phyloP scores from a whole-genome alignment of 2,888 invertebrate genomes.

The Volucella zonaria region DNA sequence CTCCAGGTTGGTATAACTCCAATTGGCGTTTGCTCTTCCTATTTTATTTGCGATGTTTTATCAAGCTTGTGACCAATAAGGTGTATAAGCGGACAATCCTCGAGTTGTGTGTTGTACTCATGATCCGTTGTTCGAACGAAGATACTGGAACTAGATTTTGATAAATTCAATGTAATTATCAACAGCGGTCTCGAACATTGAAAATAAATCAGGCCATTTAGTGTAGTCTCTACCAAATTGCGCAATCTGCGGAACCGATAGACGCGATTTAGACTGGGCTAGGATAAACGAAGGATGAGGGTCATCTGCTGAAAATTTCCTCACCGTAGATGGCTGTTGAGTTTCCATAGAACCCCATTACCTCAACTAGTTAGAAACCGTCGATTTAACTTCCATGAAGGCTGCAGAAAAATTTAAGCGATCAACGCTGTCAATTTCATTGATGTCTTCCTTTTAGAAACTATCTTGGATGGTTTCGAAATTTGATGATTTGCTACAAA shows the following conservation, averaged over 20 bases:
- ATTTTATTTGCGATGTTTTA: conserved; percentile 36
- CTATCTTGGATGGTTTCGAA: too few relatives aligned
- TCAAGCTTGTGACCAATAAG: conserved; percentile 43
- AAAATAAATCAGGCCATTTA: conserved; percentile 36
- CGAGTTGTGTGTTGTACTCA: conserved; percentile 55
- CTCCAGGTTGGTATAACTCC: conserved; percentile 19
- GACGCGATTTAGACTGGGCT: neutral
- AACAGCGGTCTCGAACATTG: neutral
- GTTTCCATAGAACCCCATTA: too few relatives aligned
- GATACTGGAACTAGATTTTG: conserved; percentile 26
- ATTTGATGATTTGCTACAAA: too few relatives aligned
- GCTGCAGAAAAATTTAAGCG: too few relatives aligned
- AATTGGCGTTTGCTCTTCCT: conserved; percentile 45
- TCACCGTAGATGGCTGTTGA: too few relatives aligned
- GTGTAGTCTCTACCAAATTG: conserved; percentile 10
- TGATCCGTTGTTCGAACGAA: conserved; percentile 24
- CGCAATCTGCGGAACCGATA: conserved; percentile 10
- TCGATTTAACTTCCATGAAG: too few relatives aligned
- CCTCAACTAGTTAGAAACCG: too few relatives aligned
- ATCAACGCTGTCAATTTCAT: too few relatives aligned
- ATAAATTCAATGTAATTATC: neutral
- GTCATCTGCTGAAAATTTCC: too few relatives aligned
- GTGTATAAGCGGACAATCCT: conserved; percentile 51
- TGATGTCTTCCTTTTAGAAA: too few relatives aligned
- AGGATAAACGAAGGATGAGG: neutral